Evolutionary conservation across 1,140 invertebrate species (phyloP).

Genomic region (Phthorimaea operculella): DNA sequence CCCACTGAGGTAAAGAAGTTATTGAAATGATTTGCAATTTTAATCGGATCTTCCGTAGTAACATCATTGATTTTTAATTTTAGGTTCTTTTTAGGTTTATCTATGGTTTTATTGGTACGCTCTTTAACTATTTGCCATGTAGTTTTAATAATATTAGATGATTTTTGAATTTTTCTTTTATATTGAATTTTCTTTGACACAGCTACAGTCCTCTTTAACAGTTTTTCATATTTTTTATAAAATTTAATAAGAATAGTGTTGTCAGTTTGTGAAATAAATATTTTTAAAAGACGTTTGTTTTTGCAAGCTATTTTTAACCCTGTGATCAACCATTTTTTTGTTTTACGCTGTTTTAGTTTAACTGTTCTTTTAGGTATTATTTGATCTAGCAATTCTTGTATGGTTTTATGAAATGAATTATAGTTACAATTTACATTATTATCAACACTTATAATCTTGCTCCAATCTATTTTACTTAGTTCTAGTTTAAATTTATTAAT

Average conservation of each 20-base stretch:
- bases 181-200: not conserved
- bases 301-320: conserved; percentile 8
- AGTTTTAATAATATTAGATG: not conserved
- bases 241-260: conserved; percentile 3
- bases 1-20: conserved; percentile 6
- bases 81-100: conserved; percentile 1
- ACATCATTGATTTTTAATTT: conserved; percentile 4
- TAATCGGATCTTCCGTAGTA: not conserved
- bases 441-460: not conserved
- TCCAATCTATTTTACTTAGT: conserved; percentile 3
- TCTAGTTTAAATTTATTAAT: conserved; percentile 4
- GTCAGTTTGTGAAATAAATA: not conserved
- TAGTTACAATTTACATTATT: conserved; percentile 2
- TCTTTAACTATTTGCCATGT: conserved; percentile 10
- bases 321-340: conserved; percentile 6
- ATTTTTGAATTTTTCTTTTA: conserved; percentile 1
- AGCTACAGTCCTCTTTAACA: conserved; percentile 5
- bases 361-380: not conserved
- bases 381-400: not conserved
- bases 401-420: not conserved
- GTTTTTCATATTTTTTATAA: conserved; percentile 9
- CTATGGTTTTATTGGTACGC: conserved; percentile 4
- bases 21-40: conserved; percentile 7
- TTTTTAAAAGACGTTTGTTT: conserved; percentile 10
- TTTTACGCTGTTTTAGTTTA: not conserved